Evolutionary conservation across 2,888 invertebrate species (phyloP), one percentile per base, ranked within the genome.

Genomic region (Xestia sexstrigata): DNA sequence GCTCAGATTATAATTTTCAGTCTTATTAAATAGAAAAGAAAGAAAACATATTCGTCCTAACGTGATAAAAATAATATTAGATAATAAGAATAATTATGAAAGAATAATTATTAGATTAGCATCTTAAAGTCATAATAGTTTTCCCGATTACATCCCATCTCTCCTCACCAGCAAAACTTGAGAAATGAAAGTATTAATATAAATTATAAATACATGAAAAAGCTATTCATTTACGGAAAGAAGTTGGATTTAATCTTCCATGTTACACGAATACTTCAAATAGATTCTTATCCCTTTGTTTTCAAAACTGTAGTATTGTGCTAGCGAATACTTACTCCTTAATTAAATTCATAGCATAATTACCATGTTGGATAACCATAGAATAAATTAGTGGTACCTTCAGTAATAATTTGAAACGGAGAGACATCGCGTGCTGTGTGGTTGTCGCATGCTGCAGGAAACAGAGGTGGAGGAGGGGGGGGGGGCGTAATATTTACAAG

Each of bases 381-480:
- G 71, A 74, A 85, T 79, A 77, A 70, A 74, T 86, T 68, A 65
- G 39, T 52, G 9, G 66, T 35, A 63, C n/a, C 62, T 62, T 11
- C 62, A 26, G 55, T 49, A 69, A 79, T 86, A 86, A 66, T 75
- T 85, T 74, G 45, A n/a, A 68, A n/a, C 72, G 23, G 49, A 75
- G 76, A 82, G 79, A 82, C 79, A 83, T 86, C 86, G 84, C 84
- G 84, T 85, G 84, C 35, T 23, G 45, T 60, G n/a, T 55, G 30
- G 70, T 79, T 84, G 84, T 82, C 83, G 84, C 84, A 85, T 85
- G 86, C 62, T 23, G 49, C 62, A 42, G 79, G 74, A 73, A 76
- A 63, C 49, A 23, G 15, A 11, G 58, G 7, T 0, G 26, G 42
- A 23, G 26, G 4, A 0, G 4, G 42, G 17, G 39, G 58, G n/a